Conservation (phyloP, 2,797 vertebrate genomes). For the Acestrorhynchus altus region DNA sequence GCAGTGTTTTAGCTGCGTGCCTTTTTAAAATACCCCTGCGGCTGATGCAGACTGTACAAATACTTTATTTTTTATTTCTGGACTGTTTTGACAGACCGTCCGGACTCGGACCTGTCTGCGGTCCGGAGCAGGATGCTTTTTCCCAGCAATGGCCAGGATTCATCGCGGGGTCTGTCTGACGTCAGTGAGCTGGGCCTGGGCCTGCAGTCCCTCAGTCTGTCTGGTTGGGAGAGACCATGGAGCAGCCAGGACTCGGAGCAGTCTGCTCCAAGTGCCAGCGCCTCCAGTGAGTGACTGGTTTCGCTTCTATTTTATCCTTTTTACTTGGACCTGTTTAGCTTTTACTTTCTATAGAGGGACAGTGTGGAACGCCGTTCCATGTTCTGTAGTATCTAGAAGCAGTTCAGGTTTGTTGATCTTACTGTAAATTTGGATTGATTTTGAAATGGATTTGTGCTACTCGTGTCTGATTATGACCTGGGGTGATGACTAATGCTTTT, state of each 20-base stretch:
- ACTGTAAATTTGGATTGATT: neutral
- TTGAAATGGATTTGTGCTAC: neutral
- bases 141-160: conserved; percentile 89
- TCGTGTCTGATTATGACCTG: neutral
- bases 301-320: neutral
- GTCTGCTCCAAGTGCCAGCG: conserved; percentile 84
- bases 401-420: no score
- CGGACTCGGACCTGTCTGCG: conserved; percentile 87
- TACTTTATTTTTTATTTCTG: conserved; percentile 56
- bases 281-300: conserved; percentile 86
- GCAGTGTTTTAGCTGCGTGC: conserved; percentile 26
- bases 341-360: no score
- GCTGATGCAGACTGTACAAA: conserved; percentile 44
- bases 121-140: conserved; percentile 96
- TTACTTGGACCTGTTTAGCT: neutral
- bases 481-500: conserved; percentile 1
- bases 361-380: no score
- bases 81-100: conserved; percentile 75
- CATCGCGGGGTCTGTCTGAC: conserved; percentile 86
- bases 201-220: conserved; percentile 94
- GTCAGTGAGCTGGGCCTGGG: conserved; percentile 95
- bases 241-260: conserved; percentile 91
- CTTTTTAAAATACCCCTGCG: conserved; percentile 4
- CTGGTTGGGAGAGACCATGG: conserved; percentile 96
- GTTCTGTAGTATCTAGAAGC: no score